Evolutionary conservation across 64 coral and sea anemone genomes (phyloP), one percentile per base, ranked within the genome.

Genomic region (Montipora sp.): DNA sequence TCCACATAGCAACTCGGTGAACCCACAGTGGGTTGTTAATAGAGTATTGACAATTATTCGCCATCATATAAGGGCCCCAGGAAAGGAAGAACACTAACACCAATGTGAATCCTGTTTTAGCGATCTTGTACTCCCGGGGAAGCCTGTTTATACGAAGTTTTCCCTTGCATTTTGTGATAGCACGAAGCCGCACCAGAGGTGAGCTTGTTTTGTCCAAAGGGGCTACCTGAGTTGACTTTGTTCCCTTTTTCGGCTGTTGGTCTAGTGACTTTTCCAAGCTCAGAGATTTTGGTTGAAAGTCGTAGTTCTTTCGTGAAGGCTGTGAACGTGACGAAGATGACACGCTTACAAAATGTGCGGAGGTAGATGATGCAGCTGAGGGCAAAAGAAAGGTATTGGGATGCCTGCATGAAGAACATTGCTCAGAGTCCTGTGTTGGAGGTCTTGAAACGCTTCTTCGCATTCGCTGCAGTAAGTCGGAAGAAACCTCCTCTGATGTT

Each of bases 41-140:
- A n/a, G 59, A 77, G 53, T 59, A 63, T 10, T 77, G 44, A 72
- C 96, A 98, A 58, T 93, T 95, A 72, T 98, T 84, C 20, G 77
- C 94, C 58, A 96, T 73, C 58, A 96, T 83, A 80, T 95, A 94
- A 1, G 96, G 96, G 5, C 88, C 94, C 96, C 96, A 98, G 14
- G 94, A 95, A 7, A 98, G 47, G 63, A 95, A 93, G 49, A 98
- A 98, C 53, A 95, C 88, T 19, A 98, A 53, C 7, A 98, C 86
- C 14, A 98, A 72, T 46, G 93, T 27, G 7, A 95, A 85, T 21
- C 96, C 96, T 3, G 86, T 95, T 49, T 95, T 95, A 13, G 96
- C 96, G 16, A 98, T 94, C 83, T 93, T 95, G 75, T 93, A 98
- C 61, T 98, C 96, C 20, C 87, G 94, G 14, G 87, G 95, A 12